Conservation (phyloP, 1,140 invertebrate species). For the Drosophila takahashii region DNA sequence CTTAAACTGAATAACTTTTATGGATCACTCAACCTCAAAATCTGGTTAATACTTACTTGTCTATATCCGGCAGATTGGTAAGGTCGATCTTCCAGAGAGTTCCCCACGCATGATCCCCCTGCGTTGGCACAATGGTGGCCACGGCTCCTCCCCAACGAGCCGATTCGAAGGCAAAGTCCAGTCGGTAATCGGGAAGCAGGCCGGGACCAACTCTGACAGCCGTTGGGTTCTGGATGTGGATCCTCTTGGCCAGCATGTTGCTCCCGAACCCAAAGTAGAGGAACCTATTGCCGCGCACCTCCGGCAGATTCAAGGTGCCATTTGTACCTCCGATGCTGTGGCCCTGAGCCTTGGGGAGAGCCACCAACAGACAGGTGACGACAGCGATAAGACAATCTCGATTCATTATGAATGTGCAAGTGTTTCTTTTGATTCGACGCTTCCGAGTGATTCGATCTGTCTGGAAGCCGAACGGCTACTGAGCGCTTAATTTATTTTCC, state of each 20-base stretch:
- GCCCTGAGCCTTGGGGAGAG: neutral
- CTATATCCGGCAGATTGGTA: conserved; percentile 59
- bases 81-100: conserved; percentile 74
- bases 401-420: conserved; percentile 7
- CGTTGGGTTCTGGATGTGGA: conserved; percentile 68
- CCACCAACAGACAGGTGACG: conserved; percentile 7
- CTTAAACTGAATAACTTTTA: too few species aligned
- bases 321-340: conserved; percentile 11
- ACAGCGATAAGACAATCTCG: neutral
- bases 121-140: conserved; percentile 71
- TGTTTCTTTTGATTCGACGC: neutral
- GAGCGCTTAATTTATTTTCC: neutral
- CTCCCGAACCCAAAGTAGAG: conserved; percentile 79
- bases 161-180: conserved; percentile 57
- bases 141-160: conserved; percentile 62
- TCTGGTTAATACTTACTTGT: conserved; percentile 48
- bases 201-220: conserved; percentile 46
- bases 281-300: conserved; percentile 61
- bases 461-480: conserved; percentile 19
- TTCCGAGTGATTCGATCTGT: neutral
- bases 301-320: conserved; percentile 35
- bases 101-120: conserved; percentile 50
- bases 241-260: conserved; percentile 69
- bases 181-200: conserved; percentile 48
- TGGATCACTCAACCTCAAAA: too few species aligned